A percentile compares a stretch with the other conserved stretches of the same genome.
phyloP scores from a whole-genome alignment of 2,888 invertebrate genomes.

The Caenorhabditis sp. region DNA sequence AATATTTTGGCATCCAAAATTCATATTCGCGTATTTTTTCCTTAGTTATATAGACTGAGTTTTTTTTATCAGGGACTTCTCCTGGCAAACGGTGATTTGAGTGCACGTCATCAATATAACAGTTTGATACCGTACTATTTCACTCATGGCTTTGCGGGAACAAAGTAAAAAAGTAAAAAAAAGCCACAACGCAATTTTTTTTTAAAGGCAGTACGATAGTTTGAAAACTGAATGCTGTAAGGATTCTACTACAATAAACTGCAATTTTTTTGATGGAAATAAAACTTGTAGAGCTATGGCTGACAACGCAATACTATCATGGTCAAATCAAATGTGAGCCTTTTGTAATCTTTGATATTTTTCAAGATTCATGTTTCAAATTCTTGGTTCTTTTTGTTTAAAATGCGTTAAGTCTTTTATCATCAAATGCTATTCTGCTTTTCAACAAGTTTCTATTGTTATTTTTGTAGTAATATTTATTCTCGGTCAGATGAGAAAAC shows the following conservation, averaged over 20 bases:
- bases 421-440: too few relatives aligned
- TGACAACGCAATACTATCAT: constrained; percentile 53
- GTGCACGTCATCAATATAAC: constrained; percentile 68
- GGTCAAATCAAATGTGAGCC: constrained; percentile 48
- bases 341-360: constrained; percentile 8
- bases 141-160: constrained; percentile 69
- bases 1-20: constrained; percentile 29
- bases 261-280: constrained; percentile 58
- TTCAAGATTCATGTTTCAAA: too few relatives aligned
- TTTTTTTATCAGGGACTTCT: constrained; percentile 51
- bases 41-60: neutral
- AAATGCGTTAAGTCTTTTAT: too few relatives aligned
- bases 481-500: too few relatives aligned
- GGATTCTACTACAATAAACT: constrained; percentile 48
- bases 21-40: constrained; percentile 21
- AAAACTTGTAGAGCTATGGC: constrained; percentile 50
- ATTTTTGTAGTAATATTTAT: too few relatives aligned
- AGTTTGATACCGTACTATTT: constrained; percentile 63
- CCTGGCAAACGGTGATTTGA: constrained; percentile 74
- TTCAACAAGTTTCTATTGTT: too few relatives aligned
- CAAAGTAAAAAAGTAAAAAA: constrained; percentile 53
- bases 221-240: constrained; percentile 64
- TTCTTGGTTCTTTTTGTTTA: too few relatives aligned
- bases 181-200: neutral
- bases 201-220: constrained; percentile 71